Conservation (phyloP, 2,797 vertebrate species). For the Channallabes apus region DNA sequence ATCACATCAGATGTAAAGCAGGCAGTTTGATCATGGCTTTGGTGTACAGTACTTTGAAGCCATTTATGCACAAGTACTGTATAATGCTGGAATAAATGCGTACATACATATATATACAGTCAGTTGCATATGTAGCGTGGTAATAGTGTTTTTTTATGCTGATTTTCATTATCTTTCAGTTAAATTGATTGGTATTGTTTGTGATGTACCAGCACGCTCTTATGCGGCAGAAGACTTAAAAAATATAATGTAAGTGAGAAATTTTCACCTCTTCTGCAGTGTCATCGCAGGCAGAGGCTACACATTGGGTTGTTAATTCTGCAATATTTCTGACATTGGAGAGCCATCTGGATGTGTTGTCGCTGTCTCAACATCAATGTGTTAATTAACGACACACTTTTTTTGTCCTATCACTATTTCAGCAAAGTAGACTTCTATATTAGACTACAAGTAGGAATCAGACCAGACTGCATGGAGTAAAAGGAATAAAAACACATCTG, state of each 20-base stretch:
- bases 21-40: no score
- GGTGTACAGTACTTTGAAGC: no score
- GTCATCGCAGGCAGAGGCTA: background rate
- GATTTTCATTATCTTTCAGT: background rate
- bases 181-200: background rate
- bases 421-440: conserved; percentile 1
- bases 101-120: no score
- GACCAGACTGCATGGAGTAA: background rate
- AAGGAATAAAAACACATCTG: background rate
- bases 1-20: no score
- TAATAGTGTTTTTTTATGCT: background rate
- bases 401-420: background rate
- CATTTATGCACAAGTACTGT: no score
- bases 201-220: background rate
- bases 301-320: conserved; percentile 20
- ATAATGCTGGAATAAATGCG: no score
- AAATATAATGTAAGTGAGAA: background rate
- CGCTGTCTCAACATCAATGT: conserved; percentile 17
- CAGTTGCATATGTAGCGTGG: no score
- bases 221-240: background rate
- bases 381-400: conserved; percentile 27
- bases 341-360: conserved; percentile 15
- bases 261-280: background rate
- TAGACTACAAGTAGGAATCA: background rate
- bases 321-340: conserved; percentile 11